These are phyloP conservation scores for Drosophila saltans DNA, from an alignment of 1,140 invertebrate species.

Conservation along the genomic window DNA sequence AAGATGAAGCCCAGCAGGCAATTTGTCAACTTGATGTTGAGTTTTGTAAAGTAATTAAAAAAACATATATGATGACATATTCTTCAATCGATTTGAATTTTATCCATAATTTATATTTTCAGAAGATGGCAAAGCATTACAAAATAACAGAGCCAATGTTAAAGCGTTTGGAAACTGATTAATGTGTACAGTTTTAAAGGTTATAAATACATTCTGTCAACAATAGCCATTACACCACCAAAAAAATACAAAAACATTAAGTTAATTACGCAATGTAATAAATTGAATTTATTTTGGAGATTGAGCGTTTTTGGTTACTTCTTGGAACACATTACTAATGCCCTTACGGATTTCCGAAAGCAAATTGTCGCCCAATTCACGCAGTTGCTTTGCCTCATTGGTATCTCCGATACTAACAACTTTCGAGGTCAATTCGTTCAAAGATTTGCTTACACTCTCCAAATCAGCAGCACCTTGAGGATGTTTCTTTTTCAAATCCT, in stretches of 20 bases:
- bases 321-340: background rate
- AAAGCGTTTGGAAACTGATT: slow-evolving; percentile 32
- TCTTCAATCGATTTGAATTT: background rate
- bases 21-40: slow-evolving; percentile 54
- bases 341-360: background rate
- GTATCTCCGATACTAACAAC: background rate
- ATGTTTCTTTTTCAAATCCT: background rate
- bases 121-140: slow-evolving; percentile 52
- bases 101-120: background rate
- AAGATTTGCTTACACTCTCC: background rate
- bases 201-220: background rate
- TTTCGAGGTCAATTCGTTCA: background rate
- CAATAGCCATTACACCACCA: background rate
- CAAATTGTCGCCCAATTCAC: background rate
- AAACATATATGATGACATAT: background rate
- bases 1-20: slow-evolving; percentile 31
- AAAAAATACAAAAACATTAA: background rate
- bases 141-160: slow-evolving; percentile 51
- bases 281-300: slow-evolving; percentile 1
- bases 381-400: background rate
- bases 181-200: background rate
- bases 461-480: slow-evolving; percentile 10
- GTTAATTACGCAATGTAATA: background rate
- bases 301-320: background rate
- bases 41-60: slow-evolving; percentile 50